phyloP scores from a whole-genome alignment of 2,888 invertebrate species.

The Tryphoninae sp. region DNA sequence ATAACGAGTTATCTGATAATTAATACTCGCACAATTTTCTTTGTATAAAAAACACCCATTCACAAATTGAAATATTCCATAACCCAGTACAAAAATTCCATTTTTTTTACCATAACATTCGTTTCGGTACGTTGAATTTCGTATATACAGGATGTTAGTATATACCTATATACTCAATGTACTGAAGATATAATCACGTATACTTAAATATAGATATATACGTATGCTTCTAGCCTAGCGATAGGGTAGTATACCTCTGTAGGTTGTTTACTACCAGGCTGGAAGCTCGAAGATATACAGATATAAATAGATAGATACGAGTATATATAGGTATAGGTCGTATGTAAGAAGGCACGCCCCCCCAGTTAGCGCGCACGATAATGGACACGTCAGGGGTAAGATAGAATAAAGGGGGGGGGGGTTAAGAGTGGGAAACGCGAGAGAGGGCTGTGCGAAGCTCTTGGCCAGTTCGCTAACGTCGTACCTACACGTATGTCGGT shows the following conservation, averaged over 20 bases:
- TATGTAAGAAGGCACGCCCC: slow-evolving; percentile 41
- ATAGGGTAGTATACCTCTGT: too few species aligned
- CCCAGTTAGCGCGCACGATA: slow-evolving; percentile 55
- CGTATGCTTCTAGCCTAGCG: too few species aligned
- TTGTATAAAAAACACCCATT: too few species aligned
- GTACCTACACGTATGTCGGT: slow-evolving; percentile 38
- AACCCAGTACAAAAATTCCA: too few species aligned
- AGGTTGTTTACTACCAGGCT: too few species aligned
- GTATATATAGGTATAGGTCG: slow-evolving; percentile 34
- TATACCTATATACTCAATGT: slow-evolving; percentile 39
- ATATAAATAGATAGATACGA: slow-evolving; percentile 1
- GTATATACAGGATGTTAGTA: not conserved
- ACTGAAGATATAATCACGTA: slow-evolving; percentile 32
- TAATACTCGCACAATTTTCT: not conserved
- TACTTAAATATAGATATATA: too few species aligned
- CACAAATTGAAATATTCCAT: too few species aligned
- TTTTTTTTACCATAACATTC: too few species aligned
- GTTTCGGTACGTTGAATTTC: not conserved
- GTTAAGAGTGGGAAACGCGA: slow-evolving; percentile 25
- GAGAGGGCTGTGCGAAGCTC: not conserved
- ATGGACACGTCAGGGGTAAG: slow-evolving; percentile 59
- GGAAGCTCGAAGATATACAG: not conserved
- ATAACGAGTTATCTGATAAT: not conserved
- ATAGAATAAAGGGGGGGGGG: slow-evolving; percentile 22
- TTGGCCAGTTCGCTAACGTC: slow-evolving; percentile 54